These are phyloP conservation scores for Lepidurus couesii DNA, from an alignment of 1,140 invertebrate species.

Conservation along the genomic window DNA sequence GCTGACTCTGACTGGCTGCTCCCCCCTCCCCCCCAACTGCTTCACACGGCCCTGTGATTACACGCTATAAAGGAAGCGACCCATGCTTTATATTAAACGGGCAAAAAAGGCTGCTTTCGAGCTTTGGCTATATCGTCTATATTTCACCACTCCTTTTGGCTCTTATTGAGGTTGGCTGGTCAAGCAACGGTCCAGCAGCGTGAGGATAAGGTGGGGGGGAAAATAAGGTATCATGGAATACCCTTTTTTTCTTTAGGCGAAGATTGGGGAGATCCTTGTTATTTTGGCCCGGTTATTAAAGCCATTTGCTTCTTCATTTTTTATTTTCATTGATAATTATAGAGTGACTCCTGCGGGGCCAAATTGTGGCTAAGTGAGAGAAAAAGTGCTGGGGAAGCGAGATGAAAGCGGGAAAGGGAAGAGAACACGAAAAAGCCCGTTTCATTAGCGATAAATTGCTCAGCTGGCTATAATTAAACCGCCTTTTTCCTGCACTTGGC, in stretches of 20 bases:
- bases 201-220: not conserved
- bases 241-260: not conserved
- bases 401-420: not conserved
- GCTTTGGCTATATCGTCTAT: conserved; percentile 6
- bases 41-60: conserved; percentile 21
- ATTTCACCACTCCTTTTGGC: conserved; percentile 7
- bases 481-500: not conserved
- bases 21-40: conserved; percentile 4
- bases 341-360: not conserved
- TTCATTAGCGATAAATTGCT: conserved; percentile 16
- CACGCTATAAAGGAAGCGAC: conserved; percentile 21
- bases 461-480: conserved; percentile 15
- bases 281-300: not conserved
- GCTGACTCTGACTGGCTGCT: conserved; percentile 4
- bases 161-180: not conserved
- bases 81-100: conserved; percentile 11
- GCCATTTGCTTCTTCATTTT: conserved; percentile 22
- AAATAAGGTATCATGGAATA: not conserved
- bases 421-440: not conserved
- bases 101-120: not conserved
- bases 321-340: conserved; percentile 23
- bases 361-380: not conserved
- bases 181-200: not conserved
- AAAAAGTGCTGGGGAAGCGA: not conserved
- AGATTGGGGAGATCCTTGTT: not conserved